Evolutionary conservation across 2,888 invertebrate genomes (phyloP).

Genomic region (Nymphalis c-album): DNA sequence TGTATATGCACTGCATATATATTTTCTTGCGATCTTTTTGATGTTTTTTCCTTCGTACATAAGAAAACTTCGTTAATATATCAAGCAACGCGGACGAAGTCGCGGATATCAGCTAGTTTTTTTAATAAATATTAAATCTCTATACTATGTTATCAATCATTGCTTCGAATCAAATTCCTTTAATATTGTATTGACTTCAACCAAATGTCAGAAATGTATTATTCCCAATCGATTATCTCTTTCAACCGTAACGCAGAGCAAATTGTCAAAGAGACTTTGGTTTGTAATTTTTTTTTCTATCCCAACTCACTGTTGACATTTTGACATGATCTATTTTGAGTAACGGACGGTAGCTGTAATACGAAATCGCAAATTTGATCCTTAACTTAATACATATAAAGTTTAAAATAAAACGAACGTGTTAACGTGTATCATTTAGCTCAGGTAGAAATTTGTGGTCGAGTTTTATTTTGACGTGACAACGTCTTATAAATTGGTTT

Average conservation of each 20-base stretch:
- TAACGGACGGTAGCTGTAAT: not conserved
- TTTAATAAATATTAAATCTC: too few species aligned
- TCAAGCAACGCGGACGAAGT: too few species aligned
- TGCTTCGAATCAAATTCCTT: slow-evolving; percentile 17
- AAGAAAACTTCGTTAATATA: too few species aligned
- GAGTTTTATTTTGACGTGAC: too few species aligned
- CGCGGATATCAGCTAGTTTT: too few species aligned
- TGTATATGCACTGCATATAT: too few species aligned
- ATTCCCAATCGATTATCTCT: slow-evolving; percentile 50
- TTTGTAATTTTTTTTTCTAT: slow-evolving; percentile 48
- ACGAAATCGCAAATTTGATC: too few species aligned
- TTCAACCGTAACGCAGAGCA: slow-evolving; percentile 58
- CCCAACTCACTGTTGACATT: slow-evolving; percentile 64
- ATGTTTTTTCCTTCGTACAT: too few species aligned
- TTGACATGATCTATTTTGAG: slow-evolving; percentile 61
- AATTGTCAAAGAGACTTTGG: slow-evolving; percentile 56
- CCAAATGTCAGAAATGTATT: slow-evolving; percentile 25
- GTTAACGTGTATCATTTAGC: not conserved
- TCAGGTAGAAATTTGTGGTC: slow-evolving; percentile 41
- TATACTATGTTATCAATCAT: slow-evolving; percentile 7
- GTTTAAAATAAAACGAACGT: not conserved
- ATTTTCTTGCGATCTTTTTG: too few species aligned
- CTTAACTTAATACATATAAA: not conserved
- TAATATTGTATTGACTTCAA: slow-evolving; percentile 19
- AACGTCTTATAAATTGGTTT: too few species aligned